Base-by-base conservation (phyloP, 2,888 invertebrate genomes). In the Bellardia bayeri region DNA sequence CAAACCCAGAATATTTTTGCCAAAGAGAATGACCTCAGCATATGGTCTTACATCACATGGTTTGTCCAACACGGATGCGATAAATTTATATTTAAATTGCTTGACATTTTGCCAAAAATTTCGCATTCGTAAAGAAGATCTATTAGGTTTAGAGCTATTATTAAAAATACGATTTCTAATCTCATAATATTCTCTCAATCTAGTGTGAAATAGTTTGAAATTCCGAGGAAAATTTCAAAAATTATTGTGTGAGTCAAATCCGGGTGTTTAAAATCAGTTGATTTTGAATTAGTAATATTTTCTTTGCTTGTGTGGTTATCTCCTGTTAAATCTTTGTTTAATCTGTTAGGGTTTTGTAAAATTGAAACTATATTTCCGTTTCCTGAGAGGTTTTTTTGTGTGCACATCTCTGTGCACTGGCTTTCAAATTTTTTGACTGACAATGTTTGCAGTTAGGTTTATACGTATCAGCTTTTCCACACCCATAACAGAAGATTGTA, bases 21-120 rank as follows among this genome's bases (percentile, higher is more conserved):
- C 68, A 4, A 86, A 78, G 8, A 88, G 11, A 5, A 51, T 49
- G 1, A 88, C 80, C 14, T 82, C 80, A 6, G 79, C 63, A 63
- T 84, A 88, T 8, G 86, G 88, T n/a, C 82, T 56, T 13, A 86
- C 58, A 71, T 88, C 86, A 11, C 69, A 30, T 4, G 79, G 61
- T n/a, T 51, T 72, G 56, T 64, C 42, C n/a, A 64, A 42, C 45
- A 82, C 30, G 6, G 82, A 37, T n/a, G 16, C 30, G 2, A 63
- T 37, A 14, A 82, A 42, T 2, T 76, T 72, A 8, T 66, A 69
- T 13, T 68, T 66, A 30, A 72, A 30, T 13, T 9, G n/a, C 42
- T 58, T 79, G 3, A 86, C 64, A 3, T 63, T 68, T 45, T 61
- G 7, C 79, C 83, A 82, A 56, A 84, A 82, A n/a, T 42, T 40